These are phyloP conservation scores for Micrasema longulum DNA, from an alignment of 1,140 invertebrate species.

Conservation along the genomic window DNA sequence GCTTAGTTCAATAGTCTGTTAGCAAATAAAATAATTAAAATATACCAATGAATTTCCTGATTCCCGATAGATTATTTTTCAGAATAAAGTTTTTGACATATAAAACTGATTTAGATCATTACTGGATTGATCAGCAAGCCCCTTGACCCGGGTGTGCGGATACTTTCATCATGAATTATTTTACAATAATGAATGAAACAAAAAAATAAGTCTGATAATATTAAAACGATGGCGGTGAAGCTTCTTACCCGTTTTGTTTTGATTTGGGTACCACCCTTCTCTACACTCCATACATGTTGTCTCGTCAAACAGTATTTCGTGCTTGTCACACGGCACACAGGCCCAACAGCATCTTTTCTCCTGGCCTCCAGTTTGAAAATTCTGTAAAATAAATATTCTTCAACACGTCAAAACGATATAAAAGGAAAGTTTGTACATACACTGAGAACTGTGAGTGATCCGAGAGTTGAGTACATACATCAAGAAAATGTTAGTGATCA, in stretches of 20 bases:
- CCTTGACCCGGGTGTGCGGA: neutral
- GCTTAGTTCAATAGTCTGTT: too few species aligned
- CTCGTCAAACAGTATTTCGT: conserved; percentile 73
- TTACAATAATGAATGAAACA: neutral
- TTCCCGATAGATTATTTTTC: neutral
- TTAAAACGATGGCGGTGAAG: conserved; percentile 46
- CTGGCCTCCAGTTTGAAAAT: conserved; percentile 72
- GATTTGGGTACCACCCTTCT: conserved; percentile 75
- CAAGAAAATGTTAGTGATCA: too few species aligned
- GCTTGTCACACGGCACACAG: conserved; percentile 74
- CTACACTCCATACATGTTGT: conserved; percentile 71
- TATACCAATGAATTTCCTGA: neutral
- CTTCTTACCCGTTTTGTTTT: conserved; percentile 72
- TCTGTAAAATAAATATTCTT: conserved; percentile 65
- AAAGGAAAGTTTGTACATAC: neutral
- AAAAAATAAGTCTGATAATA: neutral
- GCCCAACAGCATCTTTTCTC: conserved; percentile 80
- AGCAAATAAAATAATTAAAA: too few species aligned
- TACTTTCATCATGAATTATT: neutral
- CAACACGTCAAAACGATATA: neutral
- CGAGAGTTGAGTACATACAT: too few species aligned
- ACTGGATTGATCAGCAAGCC: neutral
- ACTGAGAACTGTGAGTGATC: too few species aligned
- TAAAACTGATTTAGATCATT: neutral
- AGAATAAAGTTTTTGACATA: neutral